Percentiles rank a stretch among this genome's conserved stretches.
Evolutionary conservation across 2,797 vertebrate species (phyloP).

Genomic region (Cossypha polioptera): DNA sequence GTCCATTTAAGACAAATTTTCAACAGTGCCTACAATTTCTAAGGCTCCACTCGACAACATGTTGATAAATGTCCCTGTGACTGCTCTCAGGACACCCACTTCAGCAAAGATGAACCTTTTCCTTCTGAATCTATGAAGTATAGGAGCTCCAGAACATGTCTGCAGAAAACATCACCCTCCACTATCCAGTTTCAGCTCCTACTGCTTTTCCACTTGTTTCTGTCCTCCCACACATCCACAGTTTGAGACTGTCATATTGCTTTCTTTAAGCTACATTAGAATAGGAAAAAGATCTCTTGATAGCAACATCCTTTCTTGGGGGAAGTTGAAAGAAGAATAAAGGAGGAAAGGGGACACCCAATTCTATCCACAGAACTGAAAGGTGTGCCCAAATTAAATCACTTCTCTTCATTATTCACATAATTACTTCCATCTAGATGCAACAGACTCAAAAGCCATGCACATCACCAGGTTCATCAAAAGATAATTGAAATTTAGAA

Average conservation of each 20-base stretch:
- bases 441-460: not conserved
- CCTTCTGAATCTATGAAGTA: not conserved
- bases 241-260: not conserved
- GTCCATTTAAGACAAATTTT: not conserved
- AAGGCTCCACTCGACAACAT: not conserved
- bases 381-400: not conserved
- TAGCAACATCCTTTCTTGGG: not conserved
- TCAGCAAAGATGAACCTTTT: not conserved
- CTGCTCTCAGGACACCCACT: not conserved
- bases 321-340: not conserved
- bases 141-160: not conserved
- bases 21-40: not conserved
- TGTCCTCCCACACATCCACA: not conserved
- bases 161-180: not conserved
- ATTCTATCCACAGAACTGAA: not conserved
- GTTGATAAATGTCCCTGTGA: not conserved
- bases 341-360: not conserved
- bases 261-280: not conserved
- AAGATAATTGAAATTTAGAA: not conserved
- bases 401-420: not conserved
- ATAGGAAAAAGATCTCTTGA: not conserved
- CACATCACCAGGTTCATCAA: not conserved
- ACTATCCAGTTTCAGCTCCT: not conserved
- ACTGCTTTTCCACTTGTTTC: not conserved
- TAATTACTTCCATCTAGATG: not conserved